A percentile compares a stretch with the other conserved stretches of the same genome.
Conservation (phyloP, 2,888 invertebrate genomes). For the Cremastobaeus sp. region DNA sequence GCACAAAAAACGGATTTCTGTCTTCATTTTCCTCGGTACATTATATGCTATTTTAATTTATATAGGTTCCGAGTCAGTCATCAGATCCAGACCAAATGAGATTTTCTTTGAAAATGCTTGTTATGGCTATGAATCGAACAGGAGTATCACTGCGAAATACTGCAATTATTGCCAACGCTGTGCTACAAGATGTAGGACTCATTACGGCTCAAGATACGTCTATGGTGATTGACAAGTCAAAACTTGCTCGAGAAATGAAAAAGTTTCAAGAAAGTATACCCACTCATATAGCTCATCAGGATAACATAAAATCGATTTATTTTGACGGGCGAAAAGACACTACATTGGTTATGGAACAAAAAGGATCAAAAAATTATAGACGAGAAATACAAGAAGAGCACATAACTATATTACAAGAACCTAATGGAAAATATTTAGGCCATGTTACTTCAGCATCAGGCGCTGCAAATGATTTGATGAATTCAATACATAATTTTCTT, state of each 20-base stretch:
- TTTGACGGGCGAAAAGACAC: slow-evolving; percentile 64
- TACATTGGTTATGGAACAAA: slow-evolving; percentile 50
- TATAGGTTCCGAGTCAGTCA: too few species aligned
- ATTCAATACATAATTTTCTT: slow-evolving; percentile 9
- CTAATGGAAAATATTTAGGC: slow-evolving; percentile 6
- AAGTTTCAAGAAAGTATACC: slow-evolving; percentile 24
- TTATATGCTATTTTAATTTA: too few species aligned
- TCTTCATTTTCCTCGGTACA: too few species aligned
- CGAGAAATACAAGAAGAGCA: slow-evolving; percentile 26
- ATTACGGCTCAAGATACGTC: neutral
- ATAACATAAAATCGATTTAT: too few species aligned
- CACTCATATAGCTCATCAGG: slow-evolving; percentile 4
- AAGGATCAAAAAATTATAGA: slow-evolving; percentile 20
- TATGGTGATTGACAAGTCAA: slow-evolving; percentile 54
- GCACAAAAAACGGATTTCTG: too few species aligned
- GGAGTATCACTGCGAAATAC: too few species aligned
- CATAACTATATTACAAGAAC: slow-evolving; percentile 21
- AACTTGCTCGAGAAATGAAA: slow-evolving; percentile 60
- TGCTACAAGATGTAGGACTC: too few species aligned
- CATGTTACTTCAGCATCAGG: slow-evolving; percentile 9
- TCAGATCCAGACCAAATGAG: too few species aligned
- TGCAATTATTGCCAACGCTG: too few species aligned
- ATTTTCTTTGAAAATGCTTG: too few species aligned
- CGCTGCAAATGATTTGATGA: neutral
- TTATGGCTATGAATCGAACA: too few species aligned